Conservation (phyloP, 2,113 vertebrate species). For the Chloroceryle aenea region DNA sequence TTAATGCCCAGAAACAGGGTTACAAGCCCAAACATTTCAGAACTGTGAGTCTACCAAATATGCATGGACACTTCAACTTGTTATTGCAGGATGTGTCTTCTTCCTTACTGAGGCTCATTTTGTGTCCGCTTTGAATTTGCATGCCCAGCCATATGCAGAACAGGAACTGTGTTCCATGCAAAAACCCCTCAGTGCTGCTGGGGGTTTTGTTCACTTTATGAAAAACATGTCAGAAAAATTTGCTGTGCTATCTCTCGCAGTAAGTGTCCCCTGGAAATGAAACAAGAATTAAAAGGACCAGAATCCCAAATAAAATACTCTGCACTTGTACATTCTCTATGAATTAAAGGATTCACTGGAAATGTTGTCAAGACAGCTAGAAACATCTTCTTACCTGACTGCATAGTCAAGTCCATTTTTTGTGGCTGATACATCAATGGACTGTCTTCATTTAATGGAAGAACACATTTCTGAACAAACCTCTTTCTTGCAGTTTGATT, state of each 20-base stretch:
- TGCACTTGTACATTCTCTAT: background rate
- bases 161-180: background rate
- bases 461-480: constrained; percentile 85
- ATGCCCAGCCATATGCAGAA: background rate
- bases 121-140: background rate
- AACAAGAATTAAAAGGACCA: constrained; percentile 55
- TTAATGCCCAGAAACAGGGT: background rate
- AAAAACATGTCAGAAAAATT: constrained; percentile 47
- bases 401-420: constrained; percentile 86
- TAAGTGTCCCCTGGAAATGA: constrained; percentile 59
- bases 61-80: background rate
- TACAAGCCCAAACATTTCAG: constrained; percentile 39
- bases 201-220: background rate
- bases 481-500: constrained; percentile 84
- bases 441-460: constrained; percentile 84
- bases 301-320: constrained; percentile 2
- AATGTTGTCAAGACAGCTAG: constrained; percentile 36
- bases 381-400: constrained; percentile 83
- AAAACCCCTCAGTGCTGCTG: constrained; percentile 32
- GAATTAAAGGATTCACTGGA: background rate
- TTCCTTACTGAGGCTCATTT: constrained; percentile 13
- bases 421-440: constrained; percentile 82
- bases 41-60: constrained; percentile 43
- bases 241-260: constrained; percentile 31
- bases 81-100: background rate